These are phyloP conservation scores for Lasioglossum malachurum DNA, from an alignment of 2,888 invertebrate species.

Conservation along the genomic window DNA sequence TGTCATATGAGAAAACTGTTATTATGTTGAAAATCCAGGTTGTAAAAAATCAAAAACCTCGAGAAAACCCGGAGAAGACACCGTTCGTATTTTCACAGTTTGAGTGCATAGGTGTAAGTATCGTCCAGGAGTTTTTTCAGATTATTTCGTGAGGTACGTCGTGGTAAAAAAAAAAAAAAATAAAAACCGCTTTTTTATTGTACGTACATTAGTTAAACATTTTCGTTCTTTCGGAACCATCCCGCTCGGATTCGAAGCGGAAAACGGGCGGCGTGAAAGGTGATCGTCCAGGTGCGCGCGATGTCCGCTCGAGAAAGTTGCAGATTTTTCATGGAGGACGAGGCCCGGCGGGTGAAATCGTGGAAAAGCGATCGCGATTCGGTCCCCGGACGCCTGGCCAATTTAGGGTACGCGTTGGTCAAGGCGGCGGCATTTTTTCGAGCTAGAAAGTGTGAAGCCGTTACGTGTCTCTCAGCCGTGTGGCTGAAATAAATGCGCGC, in stretches of 20 bases:
- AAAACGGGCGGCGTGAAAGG: constrained; percentile 75
- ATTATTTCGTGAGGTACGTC: not conserved
- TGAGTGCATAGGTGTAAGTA: too few species aligned
- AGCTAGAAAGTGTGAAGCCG: constrained; percentile 41
- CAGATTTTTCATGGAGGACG: constrained; percentile 27
- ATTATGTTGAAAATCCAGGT: too few species aligned
- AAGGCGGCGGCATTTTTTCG: constrained; percentile 20
- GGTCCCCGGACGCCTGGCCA: not conserved
- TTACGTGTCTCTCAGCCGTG: constrained; percentile 15
- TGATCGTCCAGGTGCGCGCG: constrained; percentile 58
- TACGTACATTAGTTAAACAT: not conserved
- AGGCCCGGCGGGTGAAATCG: constrained; percentile 54
- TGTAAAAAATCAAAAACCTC: too few species aligned
- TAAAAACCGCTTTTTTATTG: not conserved
- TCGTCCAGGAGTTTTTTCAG: not conserved
- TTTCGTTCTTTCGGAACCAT: constrained; percentile 1
- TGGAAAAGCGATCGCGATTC: constrained; percentile 40
- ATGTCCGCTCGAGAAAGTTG: constrained; percentile 63
- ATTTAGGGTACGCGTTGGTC: constrained; percentile 15
- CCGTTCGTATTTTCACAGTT: too few species aligned
- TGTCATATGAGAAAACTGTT: not conserved
- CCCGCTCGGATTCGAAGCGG: constrained; percentile 43
- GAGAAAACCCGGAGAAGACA: not conserved
- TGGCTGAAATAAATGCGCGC: constrained; percentile 14
- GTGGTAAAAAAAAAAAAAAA: not conserved